These are phyloP conservation scores for Aphis gossypii DNA, from an alignment of 1,140 invertebrate genomes.

Conservation along the genomic window DNA sequence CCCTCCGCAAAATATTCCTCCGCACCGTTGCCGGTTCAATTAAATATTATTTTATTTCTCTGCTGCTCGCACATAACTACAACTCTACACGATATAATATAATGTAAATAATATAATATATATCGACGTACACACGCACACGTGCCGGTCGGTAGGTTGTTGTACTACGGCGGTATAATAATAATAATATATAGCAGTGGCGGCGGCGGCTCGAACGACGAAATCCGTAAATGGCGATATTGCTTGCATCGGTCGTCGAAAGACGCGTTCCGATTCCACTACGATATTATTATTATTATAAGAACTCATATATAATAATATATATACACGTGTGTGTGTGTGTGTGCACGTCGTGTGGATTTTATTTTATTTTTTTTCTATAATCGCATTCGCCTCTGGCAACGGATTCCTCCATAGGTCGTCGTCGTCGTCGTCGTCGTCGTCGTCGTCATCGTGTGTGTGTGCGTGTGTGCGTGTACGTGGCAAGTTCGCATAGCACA, in stretches of 20 bases:
- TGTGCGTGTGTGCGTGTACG: not conserved
- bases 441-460: not conserved
- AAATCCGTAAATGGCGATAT: conserved; percentile 55
- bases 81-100: not conserved
- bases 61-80: not conserved
- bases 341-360: not conserved
- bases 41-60: not conserved
- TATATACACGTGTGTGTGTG: not conserved
- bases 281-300: not conserved
- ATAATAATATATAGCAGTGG: no score
- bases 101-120: not conserved
- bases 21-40: not conserved
- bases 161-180: not conserved
- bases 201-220: not conserved
- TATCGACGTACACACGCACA: not conserved
- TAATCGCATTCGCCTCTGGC: conserved; percentile 45
- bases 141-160: not conserved
- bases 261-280: conserved; percentile 26
- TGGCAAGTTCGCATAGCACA: conserved; percentile 38
- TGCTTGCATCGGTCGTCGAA: conserved; percentile 17
- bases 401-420: conserved; percentile 56
- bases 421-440: not conserved
- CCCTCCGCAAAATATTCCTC: not conserved
- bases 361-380: conserved; percentile 21
- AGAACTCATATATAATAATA: not conserved